Base-by-base conservation (phyloP, 2,888 invertebrate genomes). In the Conistra vaccinii region DNA sequence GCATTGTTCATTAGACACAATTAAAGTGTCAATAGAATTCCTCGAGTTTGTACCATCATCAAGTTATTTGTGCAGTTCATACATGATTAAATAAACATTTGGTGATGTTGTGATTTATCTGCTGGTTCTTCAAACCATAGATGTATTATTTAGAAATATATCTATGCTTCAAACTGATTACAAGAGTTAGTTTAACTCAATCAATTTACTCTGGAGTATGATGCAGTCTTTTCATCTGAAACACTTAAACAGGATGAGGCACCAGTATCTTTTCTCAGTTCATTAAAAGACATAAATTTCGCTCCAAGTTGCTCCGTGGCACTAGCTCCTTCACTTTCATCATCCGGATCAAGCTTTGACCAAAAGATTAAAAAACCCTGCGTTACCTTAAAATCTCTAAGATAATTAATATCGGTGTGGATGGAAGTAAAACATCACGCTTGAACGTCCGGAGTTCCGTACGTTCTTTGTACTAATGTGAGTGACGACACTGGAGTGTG, bases 401-500 rank as follows among this genome's bases (percentile, higher is more conserved):
- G 20, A 48, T 48, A 20, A 48, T 48, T 6, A 45, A 48, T 48
- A 20, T 48, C 7, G 23, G 17, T 5, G 48, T 20, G 6, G 20
- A 20, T 20, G 3, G 48, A 20, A 7, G 48, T 20, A 20, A 6
- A 20, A 2, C 7, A 48, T 20, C 20, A 48, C 20, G 20, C 7
- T 7, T 20, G 3, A 20, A 20, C 23, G 23, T 48, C 9, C 23
- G 48, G 23, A 48, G 20, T 23, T 9, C 48, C 48, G 23, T 7
- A 23, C 7, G 0, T 51, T 23, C 62, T 73, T 51, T 39, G 35
- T 73, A 58, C 62, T 65, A 57, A 53, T 73, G 62, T 65, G 51
- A 78, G 62, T 65, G 51, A 78, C 32, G 78, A 73, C 42, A 69
- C 63, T 48, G 35, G 14, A 66, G 61, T 73, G 69, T 73, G 65